Evolutionary conservation across 2,797 vertebrate genomes (phyloP), one percentile per base, ranked within the genome.

Genomic region (Eidolon dupreanum): DNA sequence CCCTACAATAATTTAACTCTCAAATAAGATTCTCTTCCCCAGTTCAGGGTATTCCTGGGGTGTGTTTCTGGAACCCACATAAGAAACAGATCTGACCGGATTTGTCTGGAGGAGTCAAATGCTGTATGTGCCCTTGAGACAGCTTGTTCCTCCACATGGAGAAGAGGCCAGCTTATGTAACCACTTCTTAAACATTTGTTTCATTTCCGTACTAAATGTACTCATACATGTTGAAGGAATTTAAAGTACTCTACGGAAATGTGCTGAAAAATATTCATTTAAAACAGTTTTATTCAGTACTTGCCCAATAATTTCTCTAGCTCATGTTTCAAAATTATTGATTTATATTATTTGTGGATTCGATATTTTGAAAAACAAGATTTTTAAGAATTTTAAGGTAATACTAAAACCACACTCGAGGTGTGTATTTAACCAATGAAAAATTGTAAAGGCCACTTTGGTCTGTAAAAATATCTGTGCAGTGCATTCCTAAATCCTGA

Each of bases 161-260:
- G 75, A 83, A 70, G 73, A 82, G 41, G 33, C 83, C 61, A 61
- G 68, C 61, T 97, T 96, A 98, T 97, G 92, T 94, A 97, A 96
- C 51, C 38, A 94, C 59, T 94, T 95, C 59, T 94, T 96, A 97
- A 98, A 88, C 88, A 95, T 95, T 97, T 97, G 71, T 46, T 92
- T 95, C 82, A 77, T 59, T 96, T 89, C 16, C 9, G 31, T 96
- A 97, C 90, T 94, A 97, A 97, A 96, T 96, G 81, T 96, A 88
- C 87, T 66, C 90, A 71, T 95, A 94, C 85, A 59, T 88, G 96
- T 97, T 90, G 88, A 96, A 96, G 49, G 90, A 68, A 97, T 91
- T 97, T 87, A 96, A 97, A 98, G 59, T 92, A 95, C 92, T 88
- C 70, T 36, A 79, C n/a, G 78, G 96, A 97, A 98, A 96, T 8